Base-by-base conservation (phyloP, 1,140 invertebrate species). In the Ericerus pela region DNA sequence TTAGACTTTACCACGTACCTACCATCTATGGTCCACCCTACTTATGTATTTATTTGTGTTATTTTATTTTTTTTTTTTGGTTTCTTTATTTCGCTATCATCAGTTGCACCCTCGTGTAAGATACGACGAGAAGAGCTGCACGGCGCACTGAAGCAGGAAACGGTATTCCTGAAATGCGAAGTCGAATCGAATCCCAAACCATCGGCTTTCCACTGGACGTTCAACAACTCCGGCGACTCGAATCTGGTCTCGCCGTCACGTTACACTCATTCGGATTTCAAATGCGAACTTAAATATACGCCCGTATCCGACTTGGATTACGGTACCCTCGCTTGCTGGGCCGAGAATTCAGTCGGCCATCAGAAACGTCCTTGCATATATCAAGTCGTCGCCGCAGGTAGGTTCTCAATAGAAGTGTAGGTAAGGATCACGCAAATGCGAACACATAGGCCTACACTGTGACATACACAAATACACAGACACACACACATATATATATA, bases 221-320 rank as follows among this genome's bases (percentile, higher is more conserved):
- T 90, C 73, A 88, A 89, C 71, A 88, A 85, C 66, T 86, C 84
- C 37, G 84, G 84, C 8, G 85, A 88, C 65, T 78, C 84, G 64
- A 80, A 80, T 0, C 82, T 87, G 65, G 74, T 88, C 38, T 76
- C 84, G 8, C 74, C 80, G 22, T 74, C 77, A 29, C 72, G 75
- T 57, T 79, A 77, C 65, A 24, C 56, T 3, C 71, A 73, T 63
- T 66, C 75, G 58, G 75, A 80, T n/a, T 76, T 77, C 54, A 77
- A 81, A 18, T 86, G 83, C n/a, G 77, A 79, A 1, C 72, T 89
- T 14, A 86, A 86, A 67, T 91, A 89, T 67, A 88, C 85, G 1
- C 88, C 88, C 1, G 78, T 78, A 24, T 80, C 81, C 11, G 86
- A 90, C 69, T 78, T 88, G 70, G 87, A 91, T 70, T 92, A 91